Evolutionary conservation across 2,113 vertebrate species (phyloP), one percentile per base, ranked within the genome.

Genomic region (Orientallactaga bullata): DNA sequence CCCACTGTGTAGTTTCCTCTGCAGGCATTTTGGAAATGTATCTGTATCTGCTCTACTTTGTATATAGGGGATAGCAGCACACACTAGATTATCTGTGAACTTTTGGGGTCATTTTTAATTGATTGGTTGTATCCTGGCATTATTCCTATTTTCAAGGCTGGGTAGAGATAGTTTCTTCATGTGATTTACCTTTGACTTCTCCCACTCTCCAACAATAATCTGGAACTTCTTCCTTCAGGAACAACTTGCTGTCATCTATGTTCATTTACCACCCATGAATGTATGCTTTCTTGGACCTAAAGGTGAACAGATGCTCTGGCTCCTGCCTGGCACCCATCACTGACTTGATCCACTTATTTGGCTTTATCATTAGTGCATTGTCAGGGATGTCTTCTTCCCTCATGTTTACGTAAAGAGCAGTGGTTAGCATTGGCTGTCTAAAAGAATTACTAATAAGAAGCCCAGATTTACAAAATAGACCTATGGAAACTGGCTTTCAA

Each of bases 1-100:
- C 81, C 32, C 51, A 20, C 30, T 83, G 87, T 91, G 88, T 88
- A 78, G 78, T 76, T 91, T 96, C 90, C 71, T 94, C 79, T 91
- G 72, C 66, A 87, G 89, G 80, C 55, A 73, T 91, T 95, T 94
- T 78, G 30, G 47, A 81, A 93, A 13, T 93, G 21, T 86, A 63
- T 93, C 71, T 88, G 12, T 83, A 72, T 78, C 37, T 88, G 42
- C 68, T 80, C 30, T 90, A 15, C 84, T 89, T 95, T 84, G 77
- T 94, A 42, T 77, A 5, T 88, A 90, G 65, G 42, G 37, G 16
- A 77, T 85, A 88, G 39, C 55, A 91, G 37, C 83, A 85, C 51
- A 88, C 89, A 37, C 37, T 81, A 86, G 42, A 77, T 86, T 79
- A 73, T 55, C 65, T 85, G 37, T 90, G 26, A 66, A 76, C 37